Evolutionary conservation across 2,888 invertebrate species (phyloP), one percentile per base, ranked within the genome.

Genomic region (Opisthograptis luteolata): DNA sequence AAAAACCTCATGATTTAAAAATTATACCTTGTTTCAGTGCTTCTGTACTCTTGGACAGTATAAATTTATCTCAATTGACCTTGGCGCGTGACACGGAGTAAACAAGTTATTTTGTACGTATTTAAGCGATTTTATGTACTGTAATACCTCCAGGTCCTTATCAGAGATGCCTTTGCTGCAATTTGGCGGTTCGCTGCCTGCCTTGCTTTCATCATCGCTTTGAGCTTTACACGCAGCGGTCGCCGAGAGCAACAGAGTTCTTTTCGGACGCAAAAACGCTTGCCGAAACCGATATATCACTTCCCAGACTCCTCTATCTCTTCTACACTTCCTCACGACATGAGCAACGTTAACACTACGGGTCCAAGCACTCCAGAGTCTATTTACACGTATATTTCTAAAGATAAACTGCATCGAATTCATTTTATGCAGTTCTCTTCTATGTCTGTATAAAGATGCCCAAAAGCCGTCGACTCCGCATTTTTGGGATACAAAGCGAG

Each of bases 141-240:
- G 25, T 28, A 22, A 19, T 71, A 89, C 91, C 86, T 85, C 68
- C 42, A 91, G 57, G 13, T 90, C 85, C 27, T 79, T 77, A 54
- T 90, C 87, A 0, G 83, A 73, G 17, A 90, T 86, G 39, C 77
- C 79, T 37, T 74, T 61, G 0, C 68, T 64, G 46, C 87, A 81
- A 24, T 58, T 60, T 3, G 70, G 64, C 1, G 70, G 55, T 24
- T 69, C 55, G 19, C 35, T 51, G 1, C 30, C 19, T 1, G 39
- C 12, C 28, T 46, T 50, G 0, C 58, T 63, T 0, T 69, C 64
- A 3, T 73, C 70, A 1, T 76, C 75, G 0, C 59, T 67, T 0
- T 67, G 63, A 10, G 74, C 74, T 37, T 84, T 85, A 40, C 73
- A 90, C 0, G 85, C 87, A 0, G 89, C 91, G 0, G 87, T 81